phyloP scores from a whole-genome alignment of 2,888 invertebrate genomes.

The Troides helena region DNA sequence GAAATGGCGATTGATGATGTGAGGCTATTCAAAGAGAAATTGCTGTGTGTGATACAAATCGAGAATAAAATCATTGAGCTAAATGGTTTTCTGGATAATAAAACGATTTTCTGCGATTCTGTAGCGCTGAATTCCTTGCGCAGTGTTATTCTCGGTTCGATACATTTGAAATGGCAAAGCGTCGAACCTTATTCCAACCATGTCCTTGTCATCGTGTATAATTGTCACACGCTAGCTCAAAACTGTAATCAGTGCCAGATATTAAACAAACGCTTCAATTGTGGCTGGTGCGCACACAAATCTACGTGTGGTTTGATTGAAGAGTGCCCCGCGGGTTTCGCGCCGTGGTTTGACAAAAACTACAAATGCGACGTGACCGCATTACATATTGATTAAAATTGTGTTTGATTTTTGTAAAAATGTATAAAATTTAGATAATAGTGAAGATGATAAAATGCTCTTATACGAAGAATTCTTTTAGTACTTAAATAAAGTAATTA shows the following conservation, averaged over 20 bases:
- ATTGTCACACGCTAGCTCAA: conserved; percentile 39
- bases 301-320: conserved; percentile 38
- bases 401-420: too few species aligned
- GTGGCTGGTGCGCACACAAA: conserved; percentile 43
- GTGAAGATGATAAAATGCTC: neutral
- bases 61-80: conserved; percentile 33
- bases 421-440: neutral
- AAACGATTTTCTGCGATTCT: conserved; percentile 34
- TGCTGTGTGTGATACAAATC: conserved; percentile 43
- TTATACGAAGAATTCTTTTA: neutral
- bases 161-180: conserved; percentile 45
- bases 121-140: conserved; percentile 27
- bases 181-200: conserved; percentile 47
- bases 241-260: conserved; percentile 39
- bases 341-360: conserved; percentile 34
- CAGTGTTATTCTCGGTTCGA: conserved; percentile 36
- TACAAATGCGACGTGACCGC: conserved; percentile 12
- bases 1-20: conserved; percentile 43
- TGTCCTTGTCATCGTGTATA: conserved; percentile 43
- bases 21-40: conserved; percentile 39
- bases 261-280: conserved; percentile 40
- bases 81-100: conserved; percentile 32
- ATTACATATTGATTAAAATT: conserved; percentile 1
- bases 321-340: conserved; percentile 39
- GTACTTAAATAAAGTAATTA: neutral